phyloP scores from a whole-genome alignment of 2,888 invertebrate genomes.

The Serripes groenlandicus region DNA sequence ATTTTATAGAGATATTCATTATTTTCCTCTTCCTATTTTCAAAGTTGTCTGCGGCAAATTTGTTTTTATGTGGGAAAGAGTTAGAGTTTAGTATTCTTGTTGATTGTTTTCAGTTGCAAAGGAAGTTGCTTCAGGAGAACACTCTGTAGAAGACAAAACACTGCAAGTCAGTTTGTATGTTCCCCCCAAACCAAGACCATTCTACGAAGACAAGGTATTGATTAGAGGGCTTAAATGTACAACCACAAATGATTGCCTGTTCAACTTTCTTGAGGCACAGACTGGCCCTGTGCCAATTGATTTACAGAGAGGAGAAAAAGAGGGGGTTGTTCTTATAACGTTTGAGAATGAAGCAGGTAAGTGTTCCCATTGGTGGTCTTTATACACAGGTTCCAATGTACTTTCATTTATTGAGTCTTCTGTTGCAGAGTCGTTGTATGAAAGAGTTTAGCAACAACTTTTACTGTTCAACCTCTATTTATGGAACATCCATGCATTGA shows the following conservation, averaged over 20 bases:
- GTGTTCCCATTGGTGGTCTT: not conserved
- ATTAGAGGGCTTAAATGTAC: constrained; percentile 40
- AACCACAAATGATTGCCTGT: constrained; percentile 30
- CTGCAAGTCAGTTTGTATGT: constrained; percentile 23
- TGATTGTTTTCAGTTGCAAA: constrained; percentile 31
- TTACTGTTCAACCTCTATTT: too few relatives aligned
- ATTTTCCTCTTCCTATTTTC: too few relatives aligned
- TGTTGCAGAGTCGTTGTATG: too few relatives aligned
- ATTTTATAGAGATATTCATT: too few relatives aligned
- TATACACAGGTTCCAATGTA: too few relatives aligned
- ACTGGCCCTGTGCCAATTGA: constrained; percentile 3
- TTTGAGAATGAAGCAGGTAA: constrained; percentile 25
- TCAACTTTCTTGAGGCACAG: constrained; percentile 44
- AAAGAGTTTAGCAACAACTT: too few relatives aligned
- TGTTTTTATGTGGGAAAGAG: too few relatives aligned
- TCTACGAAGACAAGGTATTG: constrained; percentile 39
- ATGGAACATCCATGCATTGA: too few relatives aligned
- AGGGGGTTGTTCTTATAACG: constrained; percentile 18
- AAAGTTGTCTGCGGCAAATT: too few relatives aligned
- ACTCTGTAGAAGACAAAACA: constrained; percentile 13
- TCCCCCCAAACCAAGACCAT: constrained; percentile 42
- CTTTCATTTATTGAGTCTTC: too few relatives aligned
- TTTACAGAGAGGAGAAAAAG: constrained; percentile 17
- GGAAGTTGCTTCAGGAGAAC: constrained; percentile 24
- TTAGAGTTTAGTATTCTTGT: not conserved